Evolutionary conservation across 2,888 invertebrate species (phyloP).

Genomic region (Brachylomia viminalis): DNA sequence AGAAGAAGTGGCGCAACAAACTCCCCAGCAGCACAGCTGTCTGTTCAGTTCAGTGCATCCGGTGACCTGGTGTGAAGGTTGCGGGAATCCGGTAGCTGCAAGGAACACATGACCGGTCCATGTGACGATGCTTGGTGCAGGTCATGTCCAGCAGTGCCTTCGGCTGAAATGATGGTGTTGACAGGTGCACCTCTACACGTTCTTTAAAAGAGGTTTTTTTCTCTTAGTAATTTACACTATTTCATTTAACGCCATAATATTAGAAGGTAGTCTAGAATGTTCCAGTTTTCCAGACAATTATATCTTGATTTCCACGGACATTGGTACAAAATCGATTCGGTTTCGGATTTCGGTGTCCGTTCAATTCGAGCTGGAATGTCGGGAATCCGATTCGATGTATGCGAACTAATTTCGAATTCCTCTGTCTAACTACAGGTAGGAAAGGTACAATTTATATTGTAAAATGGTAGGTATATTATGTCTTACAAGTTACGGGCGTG

Average conservation of each 20-base stretch:
- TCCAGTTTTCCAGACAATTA: conserved; percentile 36
- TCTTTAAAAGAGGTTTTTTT: neutral
- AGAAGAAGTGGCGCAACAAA: no score
- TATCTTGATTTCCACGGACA: conserved; percentile 22
- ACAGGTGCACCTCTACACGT: neutral
- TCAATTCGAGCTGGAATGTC: conserved; percentile 35
- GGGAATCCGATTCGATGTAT: conserved; percentile 24
- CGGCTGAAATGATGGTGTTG: no score
- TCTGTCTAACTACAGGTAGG: conserved; percentile 5
- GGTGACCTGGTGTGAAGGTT: neutral
- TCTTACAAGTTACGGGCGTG: no score
- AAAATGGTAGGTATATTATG: neutral
- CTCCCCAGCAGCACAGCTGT: no score
- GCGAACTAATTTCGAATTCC: conserved; percentile 21
- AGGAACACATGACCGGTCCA: neutral
- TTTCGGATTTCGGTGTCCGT: conserved; percentile 16
- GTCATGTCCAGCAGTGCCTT: neutral
- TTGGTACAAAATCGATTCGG: conserved; percentile 19
- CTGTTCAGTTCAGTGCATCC: no score
- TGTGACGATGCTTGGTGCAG: neutral
- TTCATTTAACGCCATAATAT: neutral
- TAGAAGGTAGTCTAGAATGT: neutral
- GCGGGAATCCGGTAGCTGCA: neutral
- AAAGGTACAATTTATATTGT: conserved; percentile 9
- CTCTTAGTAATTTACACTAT: neutral